phyloP scores from a whole-genome alignment of 1,140 invertebrate genomes.

The Stegodyphus mimosarum region DNA sequence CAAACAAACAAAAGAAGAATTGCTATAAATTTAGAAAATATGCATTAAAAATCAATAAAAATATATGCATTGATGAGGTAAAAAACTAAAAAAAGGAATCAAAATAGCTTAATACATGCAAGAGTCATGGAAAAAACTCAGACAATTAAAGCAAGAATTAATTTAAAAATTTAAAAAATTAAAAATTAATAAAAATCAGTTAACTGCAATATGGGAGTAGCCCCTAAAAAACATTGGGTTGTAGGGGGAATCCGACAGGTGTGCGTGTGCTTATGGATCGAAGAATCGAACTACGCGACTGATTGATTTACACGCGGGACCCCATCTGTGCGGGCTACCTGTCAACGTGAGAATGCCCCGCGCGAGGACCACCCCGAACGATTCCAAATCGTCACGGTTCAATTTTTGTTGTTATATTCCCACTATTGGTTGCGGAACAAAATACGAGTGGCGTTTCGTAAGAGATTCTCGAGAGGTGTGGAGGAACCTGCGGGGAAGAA shows the following conservation, averaged over 20 bases:
- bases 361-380: conserved; percentile 25
- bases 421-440: conserved; percentile 25
- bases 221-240: no score
- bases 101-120: no score
- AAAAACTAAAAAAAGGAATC: no score
- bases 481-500: background rate
- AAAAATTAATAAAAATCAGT: no score
- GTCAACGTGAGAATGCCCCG: conserved; percentile 31
- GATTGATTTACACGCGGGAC: conserved; percentile 23
- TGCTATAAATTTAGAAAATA: no score
- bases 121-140: no score
- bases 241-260: conserved; percentile 5
- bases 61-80: no score
- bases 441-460: conserved; percentile 13
- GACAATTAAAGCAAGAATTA: no score
- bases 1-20: no score
- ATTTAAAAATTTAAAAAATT: no score
- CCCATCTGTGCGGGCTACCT: conserved; percentile 17
- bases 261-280: background rate
- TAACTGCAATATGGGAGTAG: no score
- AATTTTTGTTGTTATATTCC: conserved; percentile 5
- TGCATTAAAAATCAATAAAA: no score
- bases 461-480: background rate
- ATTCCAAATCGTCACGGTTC: conserved; percentile 8
- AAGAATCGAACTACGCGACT: conserved; percentile 21